Percentiles rank a stretch among this genome's conserved stretches.
These are phyloP conservation scores for Cercopithecus mitis DNA, from an alignment of 2,797 vertebrate genomes.

Conservation along the genomic window DNA sequence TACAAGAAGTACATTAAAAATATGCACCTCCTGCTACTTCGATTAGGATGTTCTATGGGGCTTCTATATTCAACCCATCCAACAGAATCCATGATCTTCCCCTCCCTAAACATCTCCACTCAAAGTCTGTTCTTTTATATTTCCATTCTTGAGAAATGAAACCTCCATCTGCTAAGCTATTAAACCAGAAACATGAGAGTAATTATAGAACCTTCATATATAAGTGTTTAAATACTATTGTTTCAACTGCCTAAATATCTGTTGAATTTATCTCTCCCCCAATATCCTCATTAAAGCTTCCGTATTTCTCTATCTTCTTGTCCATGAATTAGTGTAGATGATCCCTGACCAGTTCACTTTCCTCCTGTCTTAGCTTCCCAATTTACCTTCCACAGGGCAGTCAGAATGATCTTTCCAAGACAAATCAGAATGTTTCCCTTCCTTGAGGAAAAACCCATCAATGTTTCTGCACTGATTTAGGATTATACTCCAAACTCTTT, in stretches of 20 bases:
- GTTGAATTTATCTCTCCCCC: neutral
- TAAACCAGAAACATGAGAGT: conserved; percentile 1
- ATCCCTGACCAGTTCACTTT: neutral
- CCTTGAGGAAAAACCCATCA: conserved; percentile 2
- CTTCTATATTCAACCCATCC: neutral
- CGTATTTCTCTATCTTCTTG: neutral
- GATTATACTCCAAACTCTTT: neutral
- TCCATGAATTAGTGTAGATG: neutral
- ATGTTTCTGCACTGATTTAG: neutral
- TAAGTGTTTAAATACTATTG: conserved; percentile 22
- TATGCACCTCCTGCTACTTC: neutral
- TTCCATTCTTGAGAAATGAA: conserved; percentile 35
- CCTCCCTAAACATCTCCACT: neutral
- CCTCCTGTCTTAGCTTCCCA: conserved; percentile 11
- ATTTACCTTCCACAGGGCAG: neutral
- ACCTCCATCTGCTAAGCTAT: neutral
- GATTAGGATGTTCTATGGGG: neutral
- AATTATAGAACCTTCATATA: neutral
- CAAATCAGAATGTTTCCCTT: neutral
- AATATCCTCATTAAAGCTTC: neutral
- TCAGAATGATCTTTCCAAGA: conserved; percentile 7
- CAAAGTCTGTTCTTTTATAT: conserved; percentile 2
- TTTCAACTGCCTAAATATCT: neutral
- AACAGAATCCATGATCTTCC: neutral
- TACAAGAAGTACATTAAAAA: neutral